Base-by-base conservation (phyloP, 1,140 invertebrate species). In the Ostrea denselamellosa region DNA sequence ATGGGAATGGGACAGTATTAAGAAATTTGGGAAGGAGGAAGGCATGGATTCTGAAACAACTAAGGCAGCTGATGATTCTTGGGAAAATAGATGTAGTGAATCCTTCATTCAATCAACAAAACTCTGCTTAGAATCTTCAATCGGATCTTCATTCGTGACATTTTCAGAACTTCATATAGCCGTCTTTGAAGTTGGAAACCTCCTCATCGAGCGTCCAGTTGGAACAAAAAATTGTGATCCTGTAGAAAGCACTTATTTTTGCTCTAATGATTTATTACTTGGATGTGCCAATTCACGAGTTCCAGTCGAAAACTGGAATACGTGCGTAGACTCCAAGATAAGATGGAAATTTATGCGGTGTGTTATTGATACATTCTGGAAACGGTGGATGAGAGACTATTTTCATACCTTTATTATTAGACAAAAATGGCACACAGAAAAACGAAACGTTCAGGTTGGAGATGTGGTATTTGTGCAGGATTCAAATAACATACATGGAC, bases 61-160 rank as follows among this genome's bases (percentile, higher is more conserved):
- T 44, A 44, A 44, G 34, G 1, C 34, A 44, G 62, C 65, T 8
- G 65, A 86, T 19, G 85, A 34, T 52, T 34, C 65, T 4, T 77
- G 85, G 65, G 85, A 85, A 68, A 85, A 85, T 85, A 56, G 85
- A 85, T 85, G 85, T 34, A 85, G 85, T 52, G 85, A 85, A 65
- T 4, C 85, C 12, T 25, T 85, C 9, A 86, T 86, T 12, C 56
- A 54, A 56, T 81, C 85, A 54, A 71, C 56, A 17, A 87, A 87
- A 65, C 34, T 44, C 25, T 83, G 81, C 62, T 25, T 87, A 9
- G 28, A 22, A 17, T 19, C 44, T 22, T 54, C 56, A 2, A 65
- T 83, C 52, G 81, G 86, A 44, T 10, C 9, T 62, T 19, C 22
- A 84, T 2, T 44, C 2, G 5, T 44, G 34, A 44, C 34, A 2